These are phyloP conservation scores for Fukomys damarensis DNA, from an alignment of 2,113 vertebrate genomes.

Conservation along the genomic window DNA sequence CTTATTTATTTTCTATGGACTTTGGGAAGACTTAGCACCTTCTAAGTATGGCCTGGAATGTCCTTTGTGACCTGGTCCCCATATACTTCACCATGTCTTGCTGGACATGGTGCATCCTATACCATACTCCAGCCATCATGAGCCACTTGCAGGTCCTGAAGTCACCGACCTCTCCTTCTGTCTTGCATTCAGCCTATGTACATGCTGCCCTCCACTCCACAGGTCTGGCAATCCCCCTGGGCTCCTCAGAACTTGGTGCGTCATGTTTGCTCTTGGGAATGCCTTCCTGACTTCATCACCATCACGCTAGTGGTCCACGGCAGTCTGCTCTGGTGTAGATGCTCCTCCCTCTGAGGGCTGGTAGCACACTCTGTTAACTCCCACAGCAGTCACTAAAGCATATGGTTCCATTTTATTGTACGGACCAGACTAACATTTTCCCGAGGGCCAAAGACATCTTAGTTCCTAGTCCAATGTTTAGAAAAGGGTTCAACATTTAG, in stretches of 20 bases:
- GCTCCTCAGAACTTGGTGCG: neutral
- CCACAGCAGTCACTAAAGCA: neutral
- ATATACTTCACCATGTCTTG: neutral
- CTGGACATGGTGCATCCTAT: no score
- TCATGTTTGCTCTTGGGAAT: neutral
- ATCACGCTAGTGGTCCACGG: no score
- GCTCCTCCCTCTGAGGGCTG: neutral
- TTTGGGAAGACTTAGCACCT: neutral
- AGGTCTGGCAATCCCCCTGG: neutral
- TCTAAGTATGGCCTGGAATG: no score
- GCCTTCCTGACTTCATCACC: neutral
- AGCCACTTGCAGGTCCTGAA: neutral
- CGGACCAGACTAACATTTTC: neutral
- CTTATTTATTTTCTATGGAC: neutral
- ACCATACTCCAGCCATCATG: neutral
- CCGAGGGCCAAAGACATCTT: neutral
- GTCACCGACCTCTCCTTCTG: neutral
- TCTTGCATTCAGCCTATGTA: neutral
- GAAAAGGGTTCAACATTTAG: neutral
- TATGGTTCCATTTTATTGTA: neutral
- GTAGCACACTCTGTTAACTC: accelerated
- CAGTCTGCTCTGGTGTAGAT: neutral
- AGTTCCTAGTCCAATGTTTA: neutral
- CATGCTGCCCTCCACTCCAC: neutral
- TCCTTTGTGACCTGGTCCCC: neutral